Evolutionary conservation across 2,888 invertebrate species (phyloP), one percentile per base, ranked within the genome.

Genomic region (Idaea aversata): DNA sequence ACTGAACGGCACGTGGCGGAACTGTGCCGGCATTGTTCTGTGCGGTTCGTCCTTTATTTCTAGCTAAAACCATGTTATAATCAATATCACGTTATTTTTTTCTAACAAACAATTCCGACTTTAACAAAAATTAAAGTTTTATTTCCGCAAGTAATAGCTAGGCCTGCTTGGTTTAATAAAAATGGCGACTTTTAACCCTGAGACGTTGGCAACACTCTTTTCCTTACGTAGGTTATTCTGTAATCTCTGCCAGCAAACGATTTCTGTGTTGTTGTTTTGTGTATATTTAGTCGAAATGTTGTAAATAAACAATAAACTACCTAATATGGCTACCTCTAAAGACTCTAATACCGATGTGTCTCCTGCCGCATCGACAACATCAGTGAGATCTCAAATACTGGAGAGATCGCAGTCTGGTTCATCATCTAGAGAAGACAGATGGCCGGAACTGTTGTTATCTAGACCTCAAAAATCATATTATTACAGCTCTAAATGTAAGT

Each of bases 391-490:
- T 38, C 78, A 80, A 34, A 74, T 86, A 25, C 81, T 88, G 66
- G 90, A 90, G 64, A 83, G 91, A 81, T 88, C 92, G 61, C 86
- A 91, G 47, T 90, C 91, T 47, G 81, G 86, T 69, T 77, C 89
- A 36, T 91, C 92, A 59, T 77, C 81, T 47, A 90, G 74, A 68
- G 90, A 88, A 71, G 92, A 93, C 77, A 92, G 87, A 86, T 93
- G 93, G 93, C 93, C 93, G 76, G 93, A 93, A 84, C 83, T 93
- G 69, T 78, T 93, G 72, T 72, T 93, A 75, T 88, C 93, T 63
- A 88, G 83, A 76, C 93, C 93, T 34, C 85, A 90, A 66, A 90
- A 86, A 75, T 91, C 90, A 0, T 90, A 89, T 76, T 91, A 83
- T 73, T 91, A 87, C 77, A 88, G 85, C 76, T 83, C 88, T 63